Evolutionary conservation across 2,888 invertebrate species (phyloP), one percentile per base, ranked within the genome.

Genomic region (Smittia sp.): DNA sequence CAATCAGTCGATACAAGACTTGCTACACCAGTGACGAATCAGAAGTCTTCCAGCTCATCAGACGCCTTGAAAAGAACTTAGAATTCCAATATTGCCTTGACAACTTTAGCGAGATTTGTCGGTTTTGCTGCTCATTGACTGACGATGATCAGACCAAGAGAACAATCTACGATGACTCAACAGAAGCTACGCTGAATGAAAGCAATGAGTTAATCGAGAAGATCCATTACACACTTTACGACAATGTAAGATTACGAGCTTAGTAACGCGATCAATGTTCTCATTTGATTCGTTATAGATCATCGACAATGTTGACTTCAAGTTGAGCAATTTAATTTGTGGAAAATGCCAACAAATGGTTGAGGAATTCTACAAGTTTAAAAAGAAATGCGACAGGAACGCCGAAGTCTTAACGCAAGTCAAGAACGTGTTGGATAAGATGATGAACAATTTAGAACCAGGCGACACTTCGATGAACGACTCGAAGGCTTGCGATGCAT

Each of bases 291-390:
- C 7, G 7, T 38, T 38, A 38, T 15, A 46, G 46, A 46, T 46
- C n/a, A 2, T 46, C 6, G 46, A 46, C 11, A 46, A 46, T 3
- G 46, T 46, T 58, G 65, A 65, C 65, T 13, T 27, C 25, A 65
- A 65, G 38, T 11, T 67, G 6, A n/a, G 13, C 20, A 67, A 67
- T 67, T 25, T 39, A 22, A 39, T 67, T 3, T 67, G 67, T 15
- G 11, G 1, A 1, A 1, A n/a, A 6, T 67, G 67, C 39, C 4
- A 15, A 3, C 6, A 9, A 2, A 65, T 13, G n/a, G 13, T 65
- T 3, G n/a, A 65, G n/a, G 15, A 65, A 1, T 11, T 25, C 20
- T 38, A 18, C 13, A 13, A 32, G 4, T 67, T 67, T 67, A 38
- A 38, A 38, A 67, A 38, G 20, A 13, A 15, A 18, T 67, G 39